Evolutionary conservation across 2,797 vertebrate genomes (phyloP), one percentile per base, ranked within the genome.

Genomic region (Propithecus perrieri): DNA sequence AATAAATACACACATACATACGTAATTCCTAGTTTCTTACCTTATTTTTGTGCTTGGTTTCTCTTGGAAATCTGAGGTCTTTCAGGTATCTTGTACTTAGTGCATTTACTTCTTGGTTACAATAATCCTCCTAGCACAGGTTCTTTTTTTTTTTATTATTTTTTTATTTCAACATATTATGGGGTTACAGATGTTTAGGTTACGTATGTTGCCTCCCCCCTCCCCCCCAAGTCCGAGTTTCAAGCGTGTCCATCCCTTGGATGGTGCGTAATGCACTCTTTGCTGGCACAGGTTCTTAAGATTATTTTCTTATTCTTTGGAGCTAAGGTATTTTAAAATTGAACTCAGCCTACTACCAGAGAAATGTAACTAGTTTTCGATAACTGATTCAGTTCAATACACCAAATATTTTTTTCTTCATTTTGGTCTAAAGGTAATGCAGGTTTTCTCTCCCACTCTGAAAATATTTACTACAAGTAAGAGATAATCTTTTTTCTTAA

Each of bases 51-150:
- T 81, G 43, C 17, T 63, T 85, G 41, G 30, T 87, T 89, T 83
- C 88, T 71, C 48, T 71, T 55, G 46, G 61, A 93, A 93, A 33
- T 91, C 24, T 91, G 50, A 92, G 41, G 13, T 86, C 65, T 95
- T 94, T 63, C 38, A 94, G 69, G 59, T 72, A 85, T 26, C 46
- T 88, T 86, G 6, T 46, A 71, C 75, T 65, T 67, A 22, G 43
- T 75, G 11, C 30, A 28, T 80, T 83, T 84, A 55, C 28, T 85
- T 89, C 35, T 71, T 57, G 20, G 71, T 78, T 61, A 61, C 18
- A 61, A 30, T 48, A 46, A 41, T 90, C 33, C 89, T 55, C 28
- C 35, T 71, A 11, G 10, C 26, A 71, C 28, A 11, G 24, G 11
- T 87, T 67, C 33, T 79, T 91, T 48, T 48, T 41, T 41, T 41